A percentile compares a stretch with the other conserved stretches of the same genome.
phyloP scores from a whole-genome alignment of 2,113 vertebrate genomes.

The Corythornis vintsioides region DNA sequence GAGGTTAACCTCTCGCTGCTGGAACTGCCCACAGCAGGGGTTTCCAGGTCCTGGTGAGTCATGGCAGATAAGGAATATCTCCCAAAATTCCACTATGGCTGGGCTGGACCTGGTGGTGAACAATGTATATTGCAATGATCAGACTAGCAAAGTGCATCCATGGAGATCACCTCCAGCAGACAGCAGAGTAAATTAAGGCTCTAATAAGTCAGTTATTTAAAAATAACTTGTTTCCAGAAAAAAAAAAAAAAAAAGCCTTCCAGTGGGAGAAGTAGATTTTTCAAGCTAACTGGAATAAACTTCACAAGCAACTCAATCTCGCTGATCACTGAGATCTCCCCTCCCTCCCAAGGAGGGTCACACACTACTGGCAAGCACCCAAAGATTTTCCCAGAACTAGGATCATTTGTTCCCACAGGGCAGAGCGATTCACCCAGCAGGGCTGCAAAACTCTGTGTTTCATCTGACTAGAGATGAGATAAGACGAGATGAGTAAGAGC shows the following conservation, averaged over 20 bases:
- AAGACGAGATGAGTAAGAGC: neutral
- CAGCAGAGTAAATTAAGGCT: neutral
- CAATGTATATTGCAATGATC: neutral
- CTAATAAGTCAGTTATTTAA: neutral
- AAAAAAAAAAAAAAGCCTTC: neutral
- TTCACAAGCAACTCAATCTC: neutral
- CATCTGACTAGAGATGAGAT: neutral
- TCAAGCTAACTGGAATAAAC: neutral
- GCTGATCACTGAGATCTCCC: neutral
- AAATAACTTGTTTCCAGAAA: neutral
- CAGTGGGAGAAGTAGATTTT: neutral
- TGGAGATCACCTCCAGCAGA: neutral
- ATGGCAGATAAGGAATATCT: accelerated
- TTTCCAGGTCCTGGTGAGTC: neutral
- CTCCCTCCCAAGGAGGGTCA: neutral
- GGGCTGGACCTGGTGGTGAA: neutral
- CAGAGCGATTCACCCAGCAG: neutral
- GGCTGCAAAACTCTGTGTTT: neutral
- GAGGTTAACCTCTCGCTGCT: neutral
- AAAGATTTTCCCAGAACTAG: neutral
- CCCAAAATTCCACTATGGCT: neutral
- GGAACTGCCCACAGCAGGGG: neutral
- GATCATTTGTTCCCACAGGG: neutral
- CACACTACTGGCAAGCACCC: neutral
- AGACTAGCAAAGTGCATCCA: neutral